Base-by-base conservation (phyloP, 2,113 vertebrate genomes). In the Saguinus midas region DNA sequence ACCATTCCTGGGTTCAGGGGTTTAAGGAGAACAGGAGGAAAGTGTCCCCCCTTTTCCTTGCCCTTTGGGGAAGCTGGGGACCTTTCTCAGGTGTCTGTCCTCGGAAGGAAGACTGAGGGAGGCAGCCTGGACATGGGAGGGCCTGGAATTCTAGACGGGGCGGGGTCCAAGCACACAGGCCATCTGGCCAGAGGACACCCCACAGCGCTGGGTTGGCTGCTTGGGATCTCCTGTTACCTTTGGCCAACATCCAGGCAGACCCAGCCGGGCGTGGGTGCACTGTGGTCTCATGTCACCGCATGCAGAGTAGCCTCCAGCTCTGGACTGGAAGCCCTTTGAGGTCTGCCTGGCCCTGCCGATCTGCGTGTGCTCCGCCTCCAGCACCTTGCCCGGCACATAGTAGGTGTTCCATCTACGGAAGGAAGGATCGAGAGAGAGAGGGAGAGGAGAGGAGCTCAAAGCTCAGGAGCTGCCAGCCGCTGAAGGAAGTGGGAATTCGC, bases 201-300 rank as follows among this genome's bases (percentile, higher is more conserved):
- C 17, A 16, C 5, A 6, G 1, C 0, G 9, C 55, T 3, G 1
- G 48, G 37, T 8, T 5, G 8, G 73, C 78, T 23, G 58, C 48
- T 58, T 4, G 6, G 50, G 85, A 2, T 52, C 43, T 40, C 40
- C 58, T 3, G 3, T 55, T 1, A 3, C 4, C 5, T 29, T 25
- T 3, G 27, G 29, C 52, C 3, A n/a, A 8, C 17, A 2, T 7
- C n/a, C 32, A 4, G 6, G 50, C 6, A 43, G 93, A 75, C 61
- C 37, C 48, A 9, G 72, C 35, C 20, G 0, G 37, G 17, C 0
- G 0, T 8, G n/a, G 17, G 45, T 8, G 23, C 27, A 11, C 55
- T 14, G 55, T 40, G 21, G 0, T 16, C 57, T 76, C 11, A 0
- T 1, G 2, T 66, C 37, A 5, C n/a, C 3, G 0, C 17, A 9